These are phyloP conservation scores for Lacerta agilis DNA, from an alignment of 2,797 vertebrate species.

Conservation along the genomic window DNA sequence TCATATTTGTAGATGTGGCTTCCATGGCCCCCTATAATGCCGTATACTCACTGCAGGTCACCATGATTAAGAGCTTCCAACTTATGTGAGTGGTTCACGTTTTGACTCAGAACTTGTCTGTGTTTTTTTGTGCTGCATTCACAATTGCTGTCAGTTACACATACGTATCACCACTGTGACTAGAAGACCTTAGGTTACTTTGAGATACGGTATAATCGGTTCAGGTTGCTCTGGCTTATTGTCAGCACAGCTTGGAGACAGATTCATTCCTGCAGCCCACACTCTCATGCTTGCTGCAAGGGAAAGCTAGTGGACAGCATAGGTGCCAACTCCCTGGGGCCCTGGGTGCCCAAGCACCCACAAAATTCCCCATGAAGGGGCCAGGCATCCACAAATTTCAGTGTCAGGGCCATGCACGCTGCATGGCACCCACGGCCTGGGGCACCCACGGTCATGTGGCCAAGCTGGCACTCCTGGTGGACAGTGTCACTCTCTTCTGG, in stretches of 20 bases:
- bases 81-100: constrained; percentile 75
- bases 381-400: too few species aligned
- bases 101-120: not conserved
- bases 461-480: too few species aligned
- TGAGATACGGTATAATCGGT: not conserved
- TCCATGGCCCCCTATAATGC: constrained; percentile 81
- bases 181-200: not conserved
- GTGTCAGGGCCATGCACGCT: too few species aligned
- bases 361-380: too few species aligned
- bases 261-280: not conserved
- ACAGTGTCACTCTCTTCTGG: too few species aligned
- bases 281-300: too few species aligned
- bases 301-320: too few species aligned
- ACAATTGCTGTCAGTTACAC: not conserved
- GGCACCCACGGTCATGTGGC: too few species aligned
- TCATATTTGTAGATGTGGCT: constrained; percentile 80
- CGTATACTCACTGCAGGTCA: constrained; percentile 78
- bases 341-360: too few species aligned
- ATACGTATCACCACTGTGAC: not conserved
- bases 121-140: not conserved
- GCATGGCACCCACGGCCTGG: too few species aligned
- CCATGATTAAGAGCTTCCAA: constrained; percentile 78
- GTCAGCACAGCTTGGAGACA: not conserved
- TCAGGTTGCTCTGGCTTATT: not conserved
- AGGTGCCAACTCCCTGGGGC: too few species aligned